Evolutionary conservation across 2,888 invertebrate species (phyloP).

Genomic region (Psylliodes chrysocephalus): DNA sequence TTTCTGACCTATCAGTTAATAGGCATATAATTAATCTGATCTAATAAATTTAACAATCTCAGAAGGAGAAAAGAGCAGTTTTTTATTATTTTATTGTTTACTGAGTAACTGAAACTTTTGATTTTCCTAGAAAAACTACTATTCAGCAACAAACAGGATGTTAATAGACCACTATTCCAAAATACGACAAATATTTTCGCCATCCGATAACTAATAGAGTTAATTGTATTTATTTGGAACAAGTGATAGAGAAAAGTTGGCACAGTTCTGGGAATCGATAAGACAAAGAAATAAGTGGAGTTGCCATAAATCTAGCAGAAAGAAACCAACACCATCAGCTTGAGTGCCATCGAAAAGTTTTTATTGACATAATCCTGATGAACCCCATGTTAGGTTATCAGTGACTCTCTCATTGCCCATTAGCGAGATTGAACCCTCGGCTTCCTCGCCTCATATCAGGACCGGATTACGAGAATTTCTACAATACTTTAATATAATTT

Average conservation of each 20-base stretch:
- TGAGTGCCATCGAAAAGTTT: slow-evolving; percentile 40
- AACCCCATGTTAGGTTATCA: slow-evolving; percentile 62
- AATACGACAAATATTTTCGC: too few relatives aligned
- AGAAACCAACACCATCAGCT: slow-evolving; percentile 36
- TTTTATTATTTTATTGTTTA: too few relatives aligned
- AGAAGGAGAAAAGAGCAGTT: too few relatives aligned
- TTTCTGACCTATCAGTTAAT: too few relatives aligned
- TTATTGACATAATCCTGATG: slow-evolving; percentile 54
- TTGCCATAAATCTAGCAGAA: slow-evolving; percentile 23
- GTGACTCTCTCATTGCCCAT: slow-evolving; percentile 63
- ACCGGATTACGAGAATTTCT: slow-evolving; percentile 5
- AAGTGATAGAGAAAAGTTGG: slow-evolving; percentile 54
- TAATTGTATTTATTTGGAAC: slow-evolving; percentile 26
- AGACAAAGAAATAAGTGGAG: slow-evolving; percentile 16
- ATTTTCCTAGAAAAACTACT: too few relatives aligned
- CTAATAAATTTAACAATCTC: too few relatives aligned
- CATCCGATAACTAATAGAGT: neutral
- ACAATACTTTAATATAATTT: too few relatives aligned
- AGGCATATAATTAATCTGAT: too few relatives aligned
- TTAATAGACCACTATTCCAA: too few relatives aligned
- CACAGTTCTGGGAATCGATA: slow-evolving; percentile 22
- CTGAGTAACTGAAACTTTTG: too few relatives aligned
- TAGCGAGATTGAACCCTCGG: slow-evolving; percentile 63
- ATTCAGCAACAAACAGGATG: too few relatives aligned
- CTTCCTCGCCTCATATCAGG: slow-evolving; percentile 24